Evolutionary conservation across 1,140 invertebrate species (phyloP).

Genomic region (Parasteatoda tepidariorum): DNA sequence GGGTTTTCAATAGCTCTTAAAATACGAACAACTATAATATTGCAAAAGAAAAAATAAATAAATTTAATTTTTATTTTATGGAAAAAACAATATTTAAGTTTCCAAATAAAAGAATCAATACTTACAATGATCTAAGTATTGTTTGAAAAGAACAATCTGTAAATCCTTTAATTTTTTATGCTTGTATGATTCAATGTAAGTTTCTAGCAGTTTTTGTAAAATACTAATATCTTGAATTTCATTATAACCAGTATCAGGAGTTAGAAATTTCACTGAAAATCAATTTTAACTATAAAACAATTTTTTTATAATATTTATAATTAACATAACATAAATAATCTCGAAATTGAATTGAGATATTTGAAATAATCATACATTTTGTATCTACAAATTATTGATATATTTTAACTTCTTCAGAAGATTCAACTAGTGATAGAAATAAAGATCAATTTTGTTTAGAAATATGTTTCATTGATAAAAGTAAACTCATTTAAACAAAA

Average conservation of each 20-base stretch:
- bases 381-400: no score
- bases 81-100: background rate
- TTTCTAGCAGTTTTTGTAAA: background rate
- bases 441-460: no score
- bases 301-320: no score
- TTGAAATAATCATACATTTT: no score
- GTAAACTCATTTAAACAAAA: no score
- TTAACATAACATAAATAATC: no score
- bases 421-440: no score
- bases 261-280: conserved; percentile 9
- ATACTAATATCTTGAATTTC: background rate
- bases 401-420: no score
- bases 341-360: no score
- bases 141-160: conserved; percentile 1
- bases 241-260: background rate
- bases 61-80: background rate
- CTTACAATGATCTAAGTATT: conserved; percentile 14
- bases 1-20: conserved; percentile 85
- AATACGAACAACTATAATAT: conserved; percentile 76
- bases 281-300: no score
- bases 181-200: background rate
- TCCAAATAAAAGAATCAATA: background rate
- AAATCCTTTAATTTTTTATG: background rate
- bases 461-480: no score
- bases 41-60: background rate